Conservation (phyloP, 1,140 invertebrate genomes). For the Anoplolepis gracilipes region DNA sequence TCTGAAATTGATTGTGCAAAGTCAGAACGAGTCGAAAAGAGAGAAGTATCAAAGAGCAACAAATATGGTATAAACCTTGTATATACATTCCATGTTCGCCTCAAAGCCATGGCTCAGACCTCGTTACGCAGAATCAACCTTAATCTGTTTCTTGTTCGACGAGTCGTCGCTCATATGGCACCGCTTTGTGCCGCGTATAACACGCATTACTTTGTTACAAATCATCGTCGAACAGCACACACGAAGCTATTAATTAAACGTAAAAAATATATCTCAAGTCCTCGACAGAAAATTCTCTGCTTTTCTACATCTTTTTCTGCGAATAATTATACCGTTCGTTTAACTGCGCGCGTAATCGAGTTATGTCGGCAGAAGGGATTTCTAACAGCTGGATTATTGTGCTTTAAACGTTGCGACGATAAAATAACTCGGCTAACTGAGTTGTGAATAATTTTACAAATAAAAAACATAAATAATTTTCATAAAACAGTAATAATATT, state of each 20-base stretch:
- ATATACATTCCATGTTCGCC: slow-evolving; percentile 13
- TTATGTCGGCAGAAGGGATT: slow-evolving; percentile 48
- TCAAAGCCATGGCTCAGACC: slow-evolving; percentile 23
- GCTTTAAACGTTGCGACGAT: background rate
- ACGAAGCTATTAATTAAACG: slow-evolving; percentile 65
- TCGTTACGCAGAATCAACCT: slow-evolving; percentile 53
- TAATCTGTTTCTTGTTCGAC: slow-evolving; percentile 54
- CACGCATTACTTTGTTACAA: slow-evolving; percentile 43
- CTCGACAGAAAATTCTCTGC: background rate
- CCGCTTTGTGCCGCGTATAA: slow-evolving; percentile 13
- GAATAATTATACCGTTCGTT: slow-evolving; percentile 30
- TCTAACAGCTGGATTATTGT: slow-evolving; percentile 47
- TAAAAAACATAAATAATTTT: slow-evolving; percentile 10
- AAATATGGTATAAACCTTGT: background rate
- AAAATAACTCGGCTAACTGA: slow-evolving; percentile 36
- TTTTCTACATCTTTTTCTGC: slow-evolving; percentile 1
- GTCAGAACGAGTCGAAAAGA: background rate
- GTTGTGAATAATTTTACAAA: slow-evolving; percentile 34
- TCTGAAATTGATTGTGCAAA: background rate
- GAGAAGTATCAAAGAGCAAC: background rate
- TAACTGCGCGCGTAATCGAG: slow-evolving; percentile 51
- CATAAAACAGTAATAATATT: slow-evolving; percentile 20
- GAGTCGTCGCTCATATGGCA: slow-evolving; percentile 10
- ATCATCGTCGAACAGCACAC: slow-evolving; percentile 43
- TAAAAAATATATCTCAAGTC: slow-evolving; percentile 26